Conservation (phyloP, 2,888 invertebrate genomes). For the Lepidochrysops patricia region DNA sequence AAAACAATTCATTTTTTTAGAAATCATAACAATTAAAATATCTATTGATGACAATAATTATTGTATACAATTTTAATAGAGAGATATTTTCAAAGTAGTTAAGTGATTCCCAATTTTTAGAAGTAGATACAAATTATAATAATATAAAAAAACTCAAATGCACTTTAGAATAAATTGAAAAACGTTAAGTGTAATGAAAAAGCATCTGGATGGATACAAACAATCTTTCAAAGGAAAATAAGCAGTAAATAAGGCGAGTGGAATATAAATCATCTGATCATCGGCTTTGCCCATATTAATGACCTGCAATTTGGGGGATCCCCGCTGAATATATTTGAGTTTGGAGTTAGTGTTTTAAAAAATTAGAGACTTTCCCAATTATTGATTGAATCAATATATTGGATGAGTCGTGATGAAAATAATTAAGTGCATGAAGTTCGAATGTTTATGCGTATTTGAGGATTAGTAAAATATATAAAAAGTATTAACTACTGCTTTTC, state of each 20-base stretch:
- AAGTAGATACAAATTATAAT: no score
- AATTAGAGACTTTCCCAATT: not conserved
- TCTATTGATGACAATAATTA: no score
- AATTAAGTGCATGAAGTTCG: not conserved
- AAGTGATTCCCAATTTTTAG: no score
- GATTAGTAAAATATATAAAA: not conserved
- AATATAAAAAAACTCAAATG: no score
- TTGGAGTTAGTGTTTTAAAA: not conserved
- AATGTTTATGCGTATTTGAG: not conserved
- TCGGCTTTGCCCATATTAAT: not conserved
- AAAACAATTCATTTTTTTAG: no score
- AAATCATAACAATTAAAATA: no score
- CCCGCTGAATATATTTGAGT: not conserved
- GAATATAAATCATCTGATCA: conserved; percentile 9
- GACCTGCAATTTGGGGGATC: not conserved
- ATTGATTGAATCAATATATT: not conserved
- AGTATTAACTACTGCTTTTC: no score
- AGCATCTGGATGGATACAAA: not conserved
- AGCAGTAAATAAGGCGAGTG: conserved; percentile 2
- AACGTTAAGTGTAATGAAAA: not conserved
- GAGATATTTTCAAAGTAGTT: no score
- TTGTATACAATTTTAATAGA: no score
- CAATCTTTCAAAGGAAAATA: not conserved
- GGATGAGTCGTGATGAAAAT: not conserved
- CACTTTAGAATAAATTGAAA: not conserved